Base-by-base conservation (phyloP, 1,140 invertebrate species). In the Drosophila paulistorum region DNA sequence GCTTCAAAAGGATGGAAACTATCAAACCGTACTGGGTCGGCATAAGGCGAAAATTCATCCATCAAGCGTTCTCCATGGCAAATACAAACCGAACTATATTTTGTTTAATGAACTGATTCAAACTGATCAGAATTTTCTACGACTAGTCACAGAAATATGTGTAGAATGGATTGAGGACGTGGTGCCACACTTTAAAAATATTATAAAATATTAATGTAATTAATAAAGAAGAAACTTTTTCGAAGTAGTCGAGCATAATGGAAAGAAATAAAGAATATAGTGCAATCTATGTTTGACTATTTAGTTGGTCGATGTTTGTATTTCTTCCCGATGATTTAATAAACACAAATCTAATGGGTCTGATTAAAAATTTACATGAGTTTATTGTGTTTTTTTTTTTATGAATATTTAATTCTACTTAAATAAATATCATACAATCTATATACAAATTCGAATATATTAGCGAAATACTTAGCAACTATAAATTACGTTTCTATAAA, bases 31-130 rank as follows among this genome's bases (percentile, higher is more conserved):
- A 93, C 95, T 93, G 71, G 90, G 74, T 9, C 91, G 71, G 33
- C 87, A 80, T 68, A 76, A 66, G 62, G 86, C 70, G 55, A 90
- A 77, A 65, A 92, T 92, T 37, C 91, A 92, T 68, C 91, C 91
- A 5, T 92, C 92, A n/a, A 92, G 91, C 72, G 81, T 92, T 10
- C 77, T 91, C 3, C 90, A 81, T 55, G 84, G 90, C 11, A 92
- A 95, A 42, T 95, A 94, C 57, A 95, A 96, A 79, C 96, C 97
- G 0, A 93, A 94, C 26, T 95, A 95, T 69, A 93, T 99, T n/a
- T 93, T 99, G 7, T 99, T 97, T 92, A 96, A 96, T 1, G 98
- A 99, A 93, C 94, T 99, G 41, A 94, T 99, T 11, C 94, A 96
- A 81, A 98, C 98, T 0, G 94, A 94, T 41, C 96, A 96, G 81